Percentiles rank a stretch among this genome's conserved stretches.
These are phyloP conservation scores for Cryptocheilus praepositus DNA, from an alignment of 2,888 invertebrate genomes.

Conservation along the genomic window DNA sequence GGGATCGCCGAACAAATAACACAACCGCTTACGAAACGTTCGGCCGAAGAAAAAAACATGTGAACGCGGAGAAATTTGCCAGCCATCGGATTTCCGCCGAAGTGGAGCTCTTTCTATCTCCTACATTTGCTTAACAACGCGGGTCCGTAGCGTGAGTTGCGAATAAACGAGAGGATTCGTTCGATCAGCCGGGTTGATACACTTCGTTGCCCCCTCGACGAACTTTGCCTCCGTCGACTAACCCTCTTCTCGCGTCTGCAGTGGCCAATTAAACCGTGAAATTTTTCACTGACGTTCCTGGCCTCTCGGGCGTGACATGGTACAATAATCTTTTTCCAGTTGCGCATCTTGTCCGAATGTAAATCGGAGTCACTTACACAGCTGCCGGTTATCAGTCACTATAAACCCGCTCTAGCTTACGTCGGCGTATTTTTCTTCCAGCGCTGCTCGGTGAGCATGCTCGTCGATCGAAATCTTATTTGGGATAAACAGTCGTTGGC, in stretches of 20 bases:
- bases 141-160: too few species aligned
- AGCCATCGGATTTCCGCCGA: neutral
- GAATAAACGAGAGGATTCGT: too few species aligned
- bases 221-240: too few species aligned
- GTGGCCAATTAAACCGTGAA: neutral
- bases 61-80: too few species aligned
- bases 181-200: too few species aligned
- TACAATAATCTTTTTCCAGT: slow-evolving; percentile 33
- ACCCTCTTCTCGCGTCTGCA: too few species aligned
- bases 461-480: slow-evolving; percentile 6
- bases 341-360: slow-evolving; percentile 19
- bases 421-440: neutral
- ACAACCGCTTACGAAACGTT: slow-evolving; percentile 32
- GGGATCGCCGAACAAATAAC: slow-evolving; percentile 38
- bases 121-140: too few species aligned
- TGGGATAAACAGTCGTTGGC: slow-evolving; percentile 14
- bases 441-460: neutral
- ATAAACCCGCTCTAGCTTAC: neutral
- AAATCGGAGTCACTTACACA: slow-evolving; percentile 41
- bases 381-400: slow-evolving; percentile 36
- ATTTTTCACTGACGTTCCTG: neutral
- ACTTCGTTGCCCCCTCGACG: too few species aligned
- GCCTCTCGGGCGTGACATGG: neutral
- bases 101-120: neutral
- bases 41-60: slow-evolving; percentile 6